Base-by-base conservation (phyloP, 1,140 invertebrate genomes). In the Drosophila saltans region DNA sequence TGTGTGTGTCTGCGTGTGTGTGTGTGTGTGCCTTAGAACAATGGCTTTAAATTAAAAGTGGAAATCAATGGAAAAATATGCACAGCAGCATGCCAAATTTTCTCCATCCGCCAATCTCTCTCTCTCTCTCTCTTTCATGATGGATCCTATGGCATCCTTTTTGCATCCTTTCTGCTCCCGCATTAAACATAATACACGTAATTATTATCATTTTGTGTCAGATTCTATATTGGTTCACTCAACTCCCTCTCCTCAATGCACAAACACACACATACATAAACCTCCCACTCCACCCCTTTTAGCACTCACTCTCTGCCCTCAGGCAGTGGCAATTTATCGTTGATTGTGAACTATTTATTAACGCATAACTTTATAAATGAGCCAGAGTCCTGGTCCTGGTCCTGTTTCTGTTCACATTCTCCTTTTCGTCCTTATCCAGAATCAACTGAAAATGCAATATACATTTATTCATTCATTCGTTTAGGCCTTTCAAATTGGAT, bases 261-360 rank as follows among this genome's bases (percentile, higher is more conserved):
- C 11, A 8, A 7, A 33, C 33, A 55, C 4, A 45, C 55, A 66
- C 33, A 52, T 5, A 36, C 33, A 36, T 7, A 36, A 1, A 36
- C 39, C 8, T 4, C 33, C 16, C 8, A 39, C 11, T 36, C 5
- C 63, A 30, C 26, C 40, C 48, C 33, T 57, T 43, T 66, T 55
- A n/a, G n/a, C 41, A 52, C 45, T 52, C 39, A 26, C 63, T 30
- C 26, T n/a, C n/a, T 40, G 60, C 55, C 65, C 45, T 10, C 45
- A 8, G 66, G 78, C 81, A 70, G 75, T 88, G 82, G 62, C 83
- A 88, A 88, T 88, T 88, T 88, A 80, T 70, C 78, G 73, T 69
- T 81, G 67, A 88, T 89, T 88, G 84, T 89, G 81, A 88, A 88
- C 83, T 83, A 89, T 88, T 89, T 88, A 88, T 88, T 88, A 89